Evolutionary conservation across 2,888 invertebrate species (phyloP), one percentile per base, ranked within the genome.

Genomic region (Agonopterix alstromeriana): DNA sequence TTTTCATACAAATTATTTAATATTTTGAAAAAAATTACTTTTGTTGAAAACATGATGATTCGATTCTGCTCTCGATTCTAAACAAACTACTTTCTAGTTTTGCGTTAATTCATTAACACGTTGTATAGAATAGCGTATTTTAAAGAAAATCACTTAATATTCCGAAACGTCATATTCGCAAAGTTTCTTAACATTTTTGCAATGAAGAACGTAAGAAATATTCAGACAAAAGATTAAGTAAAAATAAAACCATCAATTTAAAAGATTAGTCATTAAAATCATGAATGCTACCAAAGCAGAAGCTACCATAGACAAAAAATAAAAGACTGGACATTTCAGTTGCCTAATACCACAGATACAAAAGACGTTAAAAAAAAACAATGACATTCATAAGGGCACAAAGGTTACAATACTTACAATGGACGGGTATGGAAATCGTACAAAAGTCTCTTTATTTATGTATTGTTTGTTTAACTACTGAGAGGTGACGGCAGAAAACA

Each of bases 401-500:
- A 79, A 83, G 78, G 77, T 79, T 76, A 86, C 82, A 85, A 84
- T 78, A 69, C 61, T 61, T 57, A 85, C 84, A 85, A 87, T 80
- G 65, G 73, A 52, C 56, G 51, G 27, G 74, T 80, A 79, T 78
- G 79, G 73, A 77, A 77, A 77, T 71, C 61, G 67, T 60, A 82
- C 83, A 86, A 85, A 80, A 78, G 77, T 63, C 66, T 67, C 61
- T 70, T 52, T 77, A 82, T 82, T 81, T 77, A 80, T 78, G 77
- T 72, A 76, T 82, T 88, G 86, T 88, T 86, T 88, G 86, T 82
- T 82, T 85, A 81, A 77, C 75, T 70, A 70, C 66, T 70, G 69
- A 77, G 73, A 84, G 81, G 79, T 85, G 85, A 80, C 77, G 73
- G 77, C 67, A 70, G 77, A 82, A 82, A 84, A 87, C 84, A 87